phyloP scores from a whole-genome alignment of 2,113 vertebrate species.

The Eonycteris spelaea region DNA sequence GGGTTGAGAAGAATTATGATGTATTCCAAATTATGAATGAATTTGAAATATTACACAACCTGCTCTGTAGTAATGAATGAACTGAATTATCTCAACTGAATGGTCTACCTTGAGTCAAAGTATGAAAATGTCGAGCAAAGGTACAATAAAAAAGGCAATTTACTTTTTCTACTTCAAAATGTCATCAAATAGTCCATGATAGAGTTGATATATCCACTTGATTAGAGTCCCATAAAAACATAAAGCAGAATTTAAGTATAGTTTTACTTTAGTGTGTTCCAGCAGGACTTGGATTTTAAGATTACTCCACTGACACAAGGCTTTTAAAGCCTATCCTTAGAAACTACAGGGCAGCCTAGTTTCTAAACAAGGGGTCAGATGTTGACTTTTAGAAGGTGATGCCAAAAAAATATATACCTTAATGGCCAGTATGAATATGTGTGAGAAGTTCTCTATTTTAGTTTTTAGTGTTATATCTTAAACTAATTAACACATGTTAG shows the following conservation, averaged over 20 bases:
- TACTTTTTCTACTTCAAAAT: slow-evolving; percentile 57
- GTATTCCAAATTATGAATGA: not conserved
- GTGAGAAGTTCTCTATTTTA: not conserved
- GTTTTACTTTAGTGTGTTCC: not conserved
- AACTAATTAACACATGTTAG: not conserved
- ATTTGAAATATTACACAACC: not conserved
- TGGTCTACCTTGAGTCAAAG: slow-evolving; percentile 34
- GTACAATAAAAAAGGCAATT: slow-evolving; percentile 63
- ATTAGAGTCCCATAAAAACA: slow-evolving; percentile 51
- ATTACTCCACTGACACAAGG: not conserved
- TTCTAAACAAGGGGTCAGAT: not conserved
- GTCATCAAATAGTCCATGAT: slow-evolving; percentile 27
- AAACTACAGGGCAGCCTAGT: not conserved
- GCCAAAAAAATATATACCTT: not conserved
- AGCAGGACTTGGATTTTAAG: slow-evolving; percentile 2
- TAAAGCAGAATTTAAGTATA: slow-evolving; percentile 11
- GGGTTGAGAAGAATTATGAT: not conserved
- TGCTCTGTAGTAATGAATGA: slow-evolving; percentile 7
- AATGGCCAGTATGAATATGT: not conserved
- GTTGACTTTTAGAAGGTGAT: not conserved
- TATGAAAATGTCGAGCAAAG: slow-evolving; percentile 38
- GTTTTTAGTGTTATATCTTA: not conserved
- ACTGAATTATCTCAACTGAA: slow-evolving; percentile 32
- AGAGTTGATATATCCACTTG: slow-evolving; percentile 48
- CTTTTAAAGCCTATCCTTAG: not conserved